These are phyloP conservation scores for Cryptomyrus ogoouensis DNA, from an alignment of 2,113 vertebrate genomes.

Conservation along the genomic window DNA sequence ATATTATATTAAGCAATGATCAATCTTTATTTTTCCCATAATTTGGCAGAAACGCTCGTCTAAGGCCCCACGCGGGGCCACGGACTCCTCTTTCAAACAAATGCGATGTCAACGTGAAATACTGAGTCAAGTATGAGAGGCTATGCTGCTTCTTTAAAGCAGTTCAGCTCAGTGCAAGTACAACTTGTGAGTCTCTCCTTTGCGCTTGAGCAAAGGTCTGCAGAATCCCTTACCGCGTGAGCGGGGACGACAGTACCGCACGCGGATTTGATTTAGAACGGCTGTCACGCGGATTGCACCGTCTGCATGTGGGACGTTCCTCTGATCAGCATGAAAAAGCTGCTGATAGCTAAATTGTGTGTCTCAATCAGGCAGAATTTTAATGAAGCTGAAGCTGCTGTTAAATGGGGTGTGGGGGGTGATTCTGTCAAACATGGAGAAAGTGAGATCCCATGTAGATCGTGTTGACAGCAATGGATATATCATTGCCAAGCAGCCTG, in stretches of 20 bases:
- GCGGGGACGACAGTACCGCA: slow-evolving; percentile 36
- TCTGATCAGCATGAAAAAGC: slow-evolving; percentile 47
- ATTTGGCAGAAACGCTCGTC: background rate
- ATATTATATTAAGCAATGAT: background rate
- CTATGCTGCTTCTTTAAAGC: background rate
- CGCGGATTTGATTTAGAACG: slow-evolving; percentile 49
- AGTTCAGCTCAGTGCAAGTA: background rate
- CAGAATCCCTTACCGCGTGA: slow-evolving; percentile 38
- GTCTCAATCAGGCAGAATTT: background rate
- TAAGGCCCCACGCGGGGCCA: background rate
- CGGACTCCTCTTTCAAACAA: background rate
- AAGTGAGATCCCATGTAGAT: background rate
- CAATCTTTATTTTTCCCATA: background rate
- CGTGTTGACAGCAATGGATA: background rate
- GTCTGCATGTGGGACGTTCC: slow-evolving; percentile 39
- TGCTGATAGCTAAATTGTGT: slow-evolving; percentile 40
- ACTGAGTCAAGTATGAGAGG: background rate
- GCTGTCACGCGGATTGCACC: slow-evolving; percentile 39
- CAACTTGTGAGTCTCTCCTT: background rate
- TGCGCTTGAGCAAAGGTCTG: slow-evolving; percentile 32
- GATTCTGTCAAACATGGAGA: background rate
- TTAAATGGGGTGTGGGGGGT: background rate
- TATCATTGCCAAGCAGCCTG: background rate
- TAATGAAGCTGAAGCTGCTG: background rate
- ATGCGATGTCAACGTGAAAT: background rate